Base-by-base conservation (phyloP, 1,140 invertebrate genomes). In the Mamestra configurata region DNA sequence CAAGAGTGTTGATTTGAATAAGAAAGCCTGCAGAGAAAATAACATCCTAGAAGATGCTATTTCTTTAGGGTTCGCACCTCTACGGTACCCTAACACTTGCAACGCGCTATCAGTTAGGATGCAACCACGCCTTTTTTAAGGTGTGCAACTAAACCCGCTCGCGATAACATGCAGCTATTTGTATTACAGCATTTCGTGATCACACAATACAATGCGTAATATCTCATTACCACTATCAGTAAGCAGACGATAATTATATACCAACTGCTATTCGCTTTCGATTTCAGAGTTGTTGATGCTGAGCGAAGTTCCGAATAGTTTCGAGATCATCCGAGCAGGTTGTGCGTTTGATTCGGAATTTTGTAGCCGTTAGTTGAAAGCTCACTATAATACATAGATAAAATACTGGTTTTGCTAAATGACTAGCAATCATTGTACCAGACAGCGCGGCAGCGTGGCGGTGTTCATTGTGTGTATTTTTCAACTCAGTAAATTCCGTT, bases 91-190 rank as follows among this genome's bases (percentile, higher is more conserved):
- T 0, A 64, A 76, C 27, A 7, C 18, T 64, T 49, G 53, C 24
- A 73, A 64, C 57, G 20, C 43, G 57, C 40, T 76, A 76, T 76
- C 73, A 76, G 73, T 64, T 7, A 73, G 53, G 51, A 73, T 57
- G 51, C 71, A 64, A 73, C 73, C 73, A 76, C 73, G 73, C 73
- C 73, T 76, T 49, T 49, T 24, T 46, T 22, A 68, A 46, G 64
- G 68, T 53, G 68, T 72, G 43, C 13, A 73, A 72, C 31, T n/a
- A 72, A 73, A 57, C 71, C 11, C 20, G 71, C 71, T 75, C 53
- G 53, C 35, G 53, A 75, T 75, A 59, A 75, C 71, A 75, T 43
- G 71, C 53, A 73, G 18, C 53, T 13, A 24, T 55, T 10, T 4
- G 51, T 59, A 75, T 43, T 20, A 24, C 22, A 13, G n/a, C 51